Evolutionary conservation across 2,797 vertebrate species (phyloP), one percentile per base, ranked within the genome.

Genomic region (Menidia menidia): DNA sequence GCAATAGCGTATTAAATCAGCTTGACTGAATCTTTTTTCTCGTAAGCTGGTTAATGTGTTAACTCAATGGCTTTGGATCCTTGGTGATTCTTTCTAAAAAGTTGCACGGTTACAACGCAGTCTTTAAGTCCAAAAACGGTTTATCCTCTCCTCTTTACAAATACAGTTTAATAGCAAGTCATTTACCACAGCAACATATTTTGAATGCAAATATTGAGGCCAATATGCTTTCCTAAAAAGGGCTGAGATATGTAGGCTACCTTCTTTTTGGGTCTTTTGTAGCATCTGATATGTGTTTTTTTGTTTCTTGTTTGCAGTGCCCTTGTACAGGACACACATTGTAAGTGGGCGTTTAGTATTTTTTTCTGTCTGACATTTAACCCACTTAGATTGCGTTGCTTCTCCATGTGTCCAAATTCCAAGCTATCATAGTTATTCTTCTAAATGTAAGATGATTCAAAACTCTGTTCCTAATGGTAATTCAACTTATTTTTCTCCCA

Each of bases 141-240:
- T 74, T 77, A 72, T 73, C 74, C 72, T 84, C 87, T 87, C 82
- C 75, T 75, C 58, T 59, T 83, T 69, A 76, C 86, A 65, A 91
- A 90, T 89, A 45, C 19, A 3, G 31, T 33, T 85, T 73, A 89
- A 90, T 71, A 76, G 60, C 68, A 57, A 78, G 65, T 73, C 65
- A 43, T 83, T 71, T 68, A 59, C 52, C 47, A 60, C 71, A 81
- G 60, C 35, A 62, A 76, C 33, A 68, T 54, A 79, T 88, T 91
- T 92, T 88, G 89, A 86, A 67, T 71, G 59, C 73, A 86, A 79
- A 90, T 90, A 88, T 92, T 91, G 77, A 82, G 67, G 19, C 67
- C 25, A 62, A 10, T 62, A 60, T 68, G 68, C 66, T 75, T 69
- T 81, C 65, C 73, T 85, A 75, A 41, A 59, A 74, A 70, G 25